Percentiles rank a stretch among this genome's conserved stretches.
These are phyloP conservation scores for Sternotherus odoratus DNA, from an alignment of 2,797 vertebrate species.

Conservation along the genomic window DNA sequence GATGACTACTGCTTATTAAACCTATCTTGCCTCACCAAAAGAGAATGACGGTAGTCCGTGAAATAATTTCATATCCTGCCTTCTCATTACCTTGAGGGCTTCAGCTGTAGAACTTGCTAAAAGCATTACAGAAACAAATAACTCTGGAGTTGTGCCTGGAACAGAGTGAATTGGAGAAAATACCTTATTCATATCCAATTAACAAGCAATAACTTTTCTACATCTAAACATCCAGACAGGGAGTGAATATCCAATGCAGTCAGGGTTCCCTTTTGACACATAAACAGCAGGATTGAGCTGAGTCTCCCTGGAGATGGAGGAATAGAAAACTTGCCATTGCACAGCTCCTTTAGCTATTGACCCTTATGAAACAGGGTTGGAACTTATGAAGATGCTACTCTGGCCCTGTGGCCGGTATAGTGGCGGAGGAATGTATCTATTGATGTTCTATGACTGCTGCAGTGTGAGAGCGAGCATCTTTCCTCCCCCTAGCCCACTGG, in stretches of 20 bases:
- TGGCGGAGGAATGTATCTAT: not conserved
- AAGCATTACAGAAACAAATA: not conserved
- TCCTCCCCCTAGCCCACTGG: not conserved
- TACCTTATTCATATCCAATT: not conserved
- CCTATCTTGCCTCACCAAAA: not conserved
- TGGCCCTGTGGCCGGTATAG: not conserved
- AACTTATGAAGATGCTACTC: not conserved
- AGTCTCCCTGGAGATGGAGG: not conserved
- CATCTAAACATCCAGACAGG: not conserved
- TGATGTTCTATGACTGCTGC: not conserved
- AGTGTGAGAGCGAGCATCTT: not conserved
- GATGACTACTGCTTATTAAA: not conserved
- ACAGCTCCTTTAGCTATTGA: not conserved
- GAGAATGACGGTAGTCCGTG: fast-evolving
- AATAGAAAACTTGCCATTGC: not conserved
- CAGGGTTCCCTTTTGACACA: not conserved
- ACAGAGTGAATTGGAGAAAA: not conserved
- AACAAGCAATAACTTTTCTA: not conserved
- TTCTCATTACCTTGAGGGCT: not conserved
- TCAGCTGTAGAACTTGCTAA: not conserved
- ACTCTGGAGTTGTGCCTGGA: not conserved
- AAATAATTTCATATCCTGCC: not conserved
- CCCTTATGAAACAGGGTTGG: not conserved
- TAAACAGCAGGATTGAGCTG: not conserved
- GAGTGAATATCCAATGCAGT: not conserved